phyloP scores from a whole-genome alignment of 23 tunicate genomes.

The Aplidium turbinatum region DNA sequence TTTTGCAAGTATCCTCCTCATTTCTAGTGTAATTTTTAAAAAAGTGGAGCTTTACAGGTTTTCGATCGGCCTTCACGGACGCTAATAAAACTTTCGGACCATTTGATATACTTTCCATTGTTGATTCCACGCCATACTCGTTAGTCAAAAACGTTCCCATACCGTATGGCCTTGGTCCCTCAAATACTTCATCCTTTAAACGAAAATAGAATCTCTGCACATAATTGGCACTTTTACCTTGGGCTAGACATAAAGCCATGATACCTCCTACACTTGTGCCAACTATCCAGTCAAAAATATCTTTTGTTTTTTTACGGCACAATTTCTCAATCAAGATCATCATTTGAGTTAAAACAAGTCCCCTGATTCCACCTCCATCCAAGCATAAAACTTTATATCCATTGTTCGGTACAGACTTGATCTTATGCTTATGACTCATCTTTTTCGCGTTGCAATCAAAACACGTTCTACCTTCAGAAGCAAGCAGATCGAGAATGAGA shows the following conservation, averaged over 20 bases:
- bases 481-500: neutral
- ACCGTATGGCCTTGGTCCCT: constrained; percentile 65
- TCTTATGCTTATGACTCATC: neutral
- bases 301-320: constrained; percentile 49
- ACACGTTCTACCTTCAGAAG: neutral
- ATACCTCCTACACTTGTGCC: constrained; percentile 90
- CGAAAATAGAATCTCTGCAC: constrained; percentile 69
- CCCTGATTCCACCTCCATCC: constrained; percentile 88
- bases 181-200: constrained; percentile 64
- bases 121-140: constrained; percentile 55
- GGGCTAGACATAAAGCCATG: constrained; percentile 49
- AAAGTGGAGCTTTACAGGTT: constrained; percentile 62
- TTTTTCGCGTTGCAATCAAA: too few relatives aligned
- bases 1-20: too few relatives aligned
- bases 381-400: constrained; percentile 57
- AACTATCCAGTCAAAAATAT: constrained; percentile 77
- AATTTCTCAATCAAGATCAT: constrained; percentile 66
- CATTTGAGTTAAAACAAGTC: constrained; percentile 72
- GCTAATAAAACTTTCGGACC: constrained; percentile 63
- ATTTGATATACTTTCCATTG: constrained; percentile 26
- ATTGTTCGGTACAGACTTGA: neutral
- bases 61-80: constrained; percentile 64
- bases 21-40: constrained; percentile 79
- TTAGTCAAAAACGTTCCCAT: constrained; percentile 60
- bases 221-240: constrained; percentile 60